Evolutionary conservation across 1,140 invertebrate genomes (phyloP), one percentile per base, ranked within the genome.

Genomic region (Drosophila mojavensis): DNA sequence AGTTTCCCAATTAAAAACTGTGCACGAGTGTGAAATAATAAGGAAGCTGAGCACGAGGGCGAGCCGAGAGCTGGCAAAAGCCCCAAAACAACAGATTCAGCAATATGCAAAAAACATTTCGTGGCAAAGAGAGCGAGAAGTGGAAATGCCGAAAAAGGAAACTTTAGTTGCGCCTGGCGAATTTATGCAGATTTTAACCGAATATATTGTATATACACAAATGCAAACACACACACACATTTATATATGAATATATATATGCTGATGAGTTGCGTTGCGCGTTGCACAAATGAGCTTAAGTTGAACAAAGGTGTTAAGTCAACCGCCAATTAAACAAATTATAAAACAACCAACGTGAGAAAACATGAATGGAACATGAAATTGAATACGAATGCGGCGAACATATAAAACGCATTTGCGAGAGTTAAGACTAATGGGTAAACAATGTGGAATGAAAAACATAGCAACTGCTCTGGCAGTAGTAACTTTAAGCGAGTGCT

Each of bases 1-100:
- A 78, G 76, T 75, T 75, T 78, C 66, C 61, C 72, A 75, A 75
- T 75, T 79, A 79, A 79, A 75, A 75, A 75, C 53, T 79, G 56
- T 71, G 76, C 73, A 78, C 65, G 41, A 64, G 65, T 74, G 71
- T 78, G 63, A 68, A 77, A 77, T 73, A 68, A 74, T 74, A 70
- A 75, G 73, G 60, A 33, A 69, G 28, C 56, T 45, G 26, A 28
- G 48, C 47, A 55, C 48, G 33, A 50, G 13, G 55, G 50, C 20
- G 7, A 26, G n/a, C 17, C 45, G n/a, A 48, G 4, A 39, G 20
- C 39, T 17, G 30, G 20, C 20, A 74, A 51, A 48, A 56, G n/a
- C 6, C 41, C 43, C 58, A 24, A 65, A 17, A 28, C 20, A 51
- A 13, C 65, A 72, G 41, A 61, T 48, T 58, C 55, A 43, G 36